Percentiles rank a stretch among this genome's conserved stretches.
Evolutionary conservation across 2,888 invertebrate species (phyloP).

Genomic region (Zonitis immaculata): DNA sequence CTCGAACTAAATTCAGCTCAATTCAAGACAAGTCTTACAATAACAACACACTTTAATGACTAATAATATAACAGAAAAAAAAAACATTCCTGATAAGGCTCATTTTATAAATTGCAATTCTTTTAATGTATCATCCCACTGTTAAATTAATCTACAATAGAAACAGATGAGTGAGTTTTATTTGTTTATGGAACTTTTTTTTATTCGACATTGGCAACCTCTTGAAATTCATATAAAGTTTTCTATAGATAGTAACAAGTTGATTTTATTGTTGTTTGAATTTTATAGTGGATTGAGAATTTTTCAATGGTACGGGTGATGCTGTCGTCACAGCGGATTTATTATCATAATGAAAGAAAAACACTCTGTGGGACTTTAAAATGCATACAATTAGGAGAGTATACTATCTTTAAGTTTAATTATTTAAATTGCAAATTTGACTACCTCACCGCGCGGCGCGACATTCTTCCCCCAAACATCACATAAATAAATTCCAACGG

Average conservation of each 20-base stretch:
- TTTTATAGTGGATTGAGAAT: too few species aligned
- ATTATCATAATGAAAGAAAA: constrained; percentile 29
- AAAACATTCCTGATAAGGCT: background rate
- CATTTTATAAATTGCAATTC: background rate
- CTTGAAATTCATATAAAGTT: too few species aligned
- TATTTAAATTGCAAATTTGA: constrained; percentile 32
- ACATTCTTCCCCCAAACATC: constrained; percentile 15
- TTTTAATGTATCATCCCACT: background rate
- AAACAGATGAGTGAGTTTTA: background rate
- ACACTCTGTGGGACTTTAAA: constrained; percentile 26
- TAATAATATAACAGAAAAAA: too few species aligned
- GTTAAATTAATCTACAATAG: background rate
- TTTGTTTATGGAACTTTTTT: background rate
- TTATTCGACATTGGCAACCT: too few species aligned
- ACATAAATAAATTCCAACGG: constrained; percentile 19
- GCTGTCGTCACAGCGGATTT: constrained; percentile 18
- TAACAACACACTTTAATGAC: too few species aligned
- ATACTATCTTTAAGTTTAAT: constrained; percentile 27
- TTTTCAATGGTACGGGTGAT: too few species aligned
- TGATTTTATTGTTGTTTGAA: background rate
- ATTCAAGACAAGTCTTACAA: background rate
- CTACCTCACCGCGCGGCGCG: constrained; percentile 23
- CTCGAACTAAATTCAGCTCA: constrained; percentile 16
- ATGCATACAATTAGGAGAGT: constrained; percentile 30
- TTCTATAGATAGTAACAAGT: too few species aligned